These are phyloP conservation scores for Melanaphis sacchari DNA, from an alignment of 1,140 invertebrate species.

Conservation along the genomic window DNA sequence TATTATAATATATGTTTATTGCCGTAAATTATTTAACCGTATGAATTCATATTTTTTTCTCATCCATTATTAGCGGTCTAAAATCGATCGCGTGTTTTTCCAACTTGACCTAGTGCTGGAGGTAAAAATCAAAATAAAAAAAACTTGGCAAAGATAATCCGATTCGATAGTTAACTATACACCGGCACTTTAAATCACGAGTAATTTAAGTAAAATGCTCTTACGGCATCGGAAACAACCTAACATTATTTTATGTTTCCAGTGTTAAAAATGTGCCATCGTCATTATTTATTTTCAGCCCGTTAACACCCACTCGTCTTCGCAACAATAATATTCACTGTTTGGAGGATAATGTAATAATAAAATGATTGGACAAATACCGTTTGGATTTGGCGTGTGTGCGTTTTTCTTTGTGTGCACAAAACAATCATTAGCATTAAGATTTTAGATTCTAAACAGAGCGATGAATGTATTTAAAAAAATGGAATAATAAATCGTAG, in stretches of 20 bases:
- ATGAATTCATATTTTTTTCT: neutral
- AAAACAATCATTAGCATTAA: neutral
- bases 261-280: slow-evolving; percentile 19
- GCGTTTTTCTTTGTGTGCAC: neutral
- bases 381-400: neutral
- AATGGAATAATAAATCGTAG: neutral
- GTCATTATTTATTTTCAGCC: slow-evolving; percentile 17
- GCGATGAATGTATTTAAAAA: neutral
- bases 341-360: neutral
- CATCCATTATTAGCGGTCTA: neutral
- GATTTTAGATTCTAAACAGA: neutral
- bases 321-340: neutral
- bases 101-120: neutral
- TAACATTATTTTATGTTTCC: neutral
- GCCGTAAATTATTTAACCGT: neutral
- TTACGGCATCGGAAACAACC: neutral
- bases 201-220: neutral
- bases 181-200: neutral
- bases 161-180: neutral
- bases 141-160: neutral
- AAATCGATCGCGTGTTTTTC: neutral
- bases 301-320: neutral
- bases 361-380: neutral
- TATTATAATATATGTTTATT: neutral
- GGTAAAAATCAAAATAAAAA: neutral